These are phyloP conservation scores for Ibycter americanus DNA, from an alignment of 2,797 vertebrate genomes.

Conservation along the genomic window DNA sequence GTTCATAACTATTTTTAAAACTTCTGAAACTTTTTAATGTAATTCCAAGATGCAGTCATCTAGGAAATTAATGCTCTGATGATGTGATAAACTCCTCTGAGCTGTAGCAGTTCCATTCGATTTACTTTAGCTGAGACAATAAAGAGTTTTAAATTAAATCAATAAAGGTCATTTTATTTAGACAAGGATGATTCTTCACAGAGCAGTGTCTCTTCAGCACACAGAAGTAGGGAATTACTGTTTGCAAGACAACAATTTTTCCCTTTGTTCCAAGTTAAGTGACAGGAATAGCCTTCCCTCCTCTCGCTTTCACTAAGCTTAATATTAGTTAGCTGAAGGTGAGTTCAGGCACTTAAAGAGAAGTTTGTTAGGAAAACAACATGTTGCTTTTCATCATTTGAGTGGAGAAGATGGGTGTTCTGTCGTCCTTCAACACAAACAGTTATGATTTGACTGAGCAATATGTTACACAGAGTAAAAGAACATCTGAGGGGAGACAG, in stretches of 20 bases:
- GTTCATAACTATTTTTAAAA: neutral
- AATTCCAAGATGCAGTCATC: neutral
- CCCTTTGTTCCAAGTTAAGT: neutral
- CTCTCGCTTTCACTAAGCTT: neutral
- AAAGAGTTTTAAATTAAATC: neutral
- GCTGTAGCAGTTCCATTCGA: neutral
- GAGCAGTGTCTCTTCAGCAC: neutral
- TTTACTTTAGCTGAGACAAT: neutral
- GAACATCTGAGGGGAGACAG: neutral
- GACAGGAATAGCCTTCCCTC: neutral
- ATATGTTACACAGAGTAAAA: neutral
- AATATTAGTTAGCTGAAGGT: neutral
- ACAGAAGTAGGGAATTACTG: neutral
- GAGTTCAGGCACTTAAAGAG: neutral
- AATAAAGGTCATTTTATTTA: neutral
- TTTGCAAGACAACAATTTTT: neutral
- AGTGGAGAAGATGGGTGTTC: neutral
- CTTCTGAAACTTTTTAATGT: neutral
- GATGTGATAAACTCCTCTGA: neutral
- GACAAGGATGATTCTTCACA: neutral
- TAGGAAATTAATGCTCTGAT: neutral
- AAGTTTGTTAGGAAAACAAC: neutral
- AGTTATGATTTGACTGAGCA: neutral
- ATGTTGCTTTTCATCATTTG: neutral
- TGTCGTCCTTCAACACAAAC: neutral